These are phyloP conservation scores for Steinernema carpocapsae DNA, from an alignment of 2,888 invertebrate genomes.

Conservation along the genomic window DNA sequence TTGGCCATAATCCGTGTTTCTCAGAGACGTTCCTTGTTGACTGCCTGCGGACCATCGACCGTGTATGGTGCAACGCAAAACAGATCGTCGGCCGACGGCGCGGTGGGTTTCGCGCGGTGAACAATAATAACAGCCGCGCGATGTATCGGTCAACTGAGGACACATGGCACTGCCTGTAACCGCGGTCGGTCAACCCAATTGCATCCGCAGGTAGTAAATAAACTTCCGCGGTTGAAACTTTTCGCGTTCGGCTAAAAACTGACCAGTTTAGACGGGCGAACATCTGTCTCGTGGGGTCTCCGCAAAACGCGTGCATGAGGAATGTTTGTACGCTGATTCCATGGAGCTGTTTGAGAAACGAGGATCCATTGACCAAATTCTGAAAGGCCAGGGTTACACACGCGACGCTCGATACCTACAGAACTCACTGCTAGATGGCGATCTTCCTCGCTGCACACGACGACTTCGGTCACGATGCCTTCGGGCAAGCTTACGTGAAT, in stretches of 20 bases:
- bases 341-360: slow-evolving; percentile 44
- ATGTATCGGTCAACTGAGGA: slow-evolving; percentile 28
- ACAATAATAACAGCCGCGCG: slow-evolving; percentile 28
- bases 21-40: not conserved
- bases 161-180: slow-evolving; percentile 30
- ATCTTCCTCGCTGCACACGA: slow-evolving; percentile 9
- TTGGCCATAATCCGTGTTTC: too few relatives aligned
- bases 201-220: slow-evolving; percentile 17
- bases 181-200: slow-evolving; percentile 18
- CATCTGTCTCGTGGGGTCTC: slow-evolving; percentile 51
- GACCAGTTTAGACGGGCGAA: slow-evolving; percentile 52
- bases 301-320: slow-evolving; percentile 52
- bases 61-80: slow-evolving; percentile 17
- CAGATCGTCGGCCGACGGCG: not conserved
- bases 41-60: not conserved
- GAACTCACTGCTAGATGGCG: not conserved
- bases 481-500: not conserved
- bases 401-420: not conserved
- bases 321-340: slow-evolving; percentile 54
- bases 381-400: not conserved
- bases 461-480: slow-evolving; percentile 20
- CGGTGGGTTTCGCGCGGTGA: not conserved
- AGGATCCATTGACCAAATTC: slow-evolving; percentile 12
- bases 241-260: slow-evolving; percentile 22
- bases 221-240: not conserved